Evolutionary conservation across 1,140 invertebrate genomes (phyloP), one percentile per base, ranked within the genome.

Genomic region (Platorchestia sp.): DNA sequence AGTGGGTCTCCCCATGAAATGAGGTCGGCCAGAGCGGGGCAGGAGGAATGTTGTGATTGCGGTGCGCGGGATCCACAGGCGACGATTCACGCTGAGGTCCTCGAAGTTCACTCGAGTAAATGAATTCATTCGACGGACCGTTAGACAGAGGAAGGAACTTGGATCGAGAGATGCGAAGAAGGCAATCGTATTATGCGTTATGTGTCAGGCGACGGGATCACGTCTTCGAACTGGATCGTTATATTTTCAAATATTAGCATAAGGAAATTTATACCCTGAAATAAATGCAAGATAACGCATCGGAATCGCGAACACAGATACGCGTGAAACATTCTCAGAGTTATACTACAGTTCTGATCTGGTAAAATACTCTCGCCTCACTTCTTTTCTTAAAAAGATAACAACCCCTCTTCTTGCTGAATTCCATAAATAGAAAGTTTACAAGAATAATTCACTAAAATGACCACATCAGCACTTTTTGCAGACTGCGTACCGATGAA

Each of bases 31-130:
- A 89, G 87, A 44, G 36, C n/a, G 87, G 41, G 7, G 43, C 22
- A 41, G n/a, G 14, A 19, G 87, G 87, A 89, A 89, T 89, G 87
- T 89, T 89, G 87, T 89, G 87, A 89, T 89, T 89, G 87, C 87
- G 41, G 87, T 44, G 27, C 87, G 27, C 87, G 87, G 41, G 43
- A 89, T 89, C 87, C 87, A 89, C 41, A 42, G 87, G n/a, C 10
- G 59, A 44, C 41, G 87, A 89, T 89, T 89, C 87, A 5, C 87
- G 87, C 14, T 7, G 87, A 10, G 7, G 41, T 89, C 87, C 5
- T 75, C 41, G 41, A 44, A 41, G 87, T 89, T 89, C 87, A 89
- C 87, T 89, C n/a, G 22, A 44, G 87, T 44, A 89, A 89, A 89
- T 89, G 22, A 41, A 89, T 44, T 89, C 87, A 44, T 89, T 44